Evolutionary conservation across 2,888 invertebrate genomes (phyloP).

Genomic region (Tetropium fuscum): DNA sequence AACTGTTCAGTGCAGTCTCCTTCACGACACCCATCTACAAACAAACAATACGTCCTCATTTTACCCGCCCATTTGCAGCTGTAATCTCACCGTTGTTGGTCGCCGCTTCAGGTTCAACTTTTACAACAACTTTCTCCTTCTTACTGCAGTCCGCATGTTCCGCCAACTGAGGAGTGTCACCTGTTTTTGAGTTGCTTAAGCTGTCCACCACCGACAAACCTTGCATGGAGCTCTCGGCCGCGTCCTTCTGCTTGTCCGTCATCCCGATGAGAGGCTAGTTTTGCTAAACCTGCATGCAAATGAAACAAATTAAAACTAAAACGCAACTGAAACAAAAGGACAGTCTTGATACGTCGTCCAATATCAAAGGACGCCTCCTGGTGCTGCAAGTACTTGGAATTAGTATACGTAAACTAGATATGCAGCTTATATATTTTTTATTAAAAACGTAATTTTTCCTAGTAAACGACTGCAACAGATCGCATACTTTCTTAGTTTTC

Average conservation of each 20-base stretch:
- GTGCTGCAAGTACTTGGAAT: too few species aligned
- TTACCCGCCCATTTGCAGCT: neutral
- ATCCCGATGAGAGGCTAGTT: neutral
- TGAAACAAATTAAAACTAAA: conserved; percentile 12
- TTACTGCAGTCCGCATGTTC: neutral
- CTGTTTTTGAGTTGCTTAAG: neutral
- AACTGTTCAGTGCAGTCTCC: neutral
- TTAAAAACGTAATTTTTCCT: too few species aligned
- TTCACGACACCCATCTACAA: conserved; percentile 5
- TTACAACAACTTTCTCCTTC: neutral
- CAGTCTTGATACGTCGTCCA: too few species aligned
- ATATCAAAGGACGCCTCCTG: too few species aligned
- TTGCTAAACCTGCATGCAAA: conserved; percentile 16
- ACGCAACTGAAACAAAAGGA: conserved; percentile 10
- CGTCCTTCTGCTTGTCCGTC: neutral
- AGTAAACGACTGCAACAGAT: too few species aligned
- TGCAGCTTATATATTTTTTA: too few species aligned
- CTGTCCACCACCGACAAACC: conserved; percentile 16
- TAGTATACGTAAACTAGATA: too few species aligned
- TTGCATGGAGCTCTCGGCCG: neutral
- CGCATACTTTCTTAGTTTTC: too few species aligned
- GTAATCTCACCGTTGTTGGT: conserved; percentile 9
- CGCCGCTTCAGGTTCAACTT: neutral
- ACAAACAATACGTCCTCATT: conserved; percentile 10
- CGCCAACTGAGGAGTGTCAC: neutral